Evolutionary conservation across 2,113 vertebrate species (phyloP).

Genomic region (Bostrychus sinensis): DNA sequence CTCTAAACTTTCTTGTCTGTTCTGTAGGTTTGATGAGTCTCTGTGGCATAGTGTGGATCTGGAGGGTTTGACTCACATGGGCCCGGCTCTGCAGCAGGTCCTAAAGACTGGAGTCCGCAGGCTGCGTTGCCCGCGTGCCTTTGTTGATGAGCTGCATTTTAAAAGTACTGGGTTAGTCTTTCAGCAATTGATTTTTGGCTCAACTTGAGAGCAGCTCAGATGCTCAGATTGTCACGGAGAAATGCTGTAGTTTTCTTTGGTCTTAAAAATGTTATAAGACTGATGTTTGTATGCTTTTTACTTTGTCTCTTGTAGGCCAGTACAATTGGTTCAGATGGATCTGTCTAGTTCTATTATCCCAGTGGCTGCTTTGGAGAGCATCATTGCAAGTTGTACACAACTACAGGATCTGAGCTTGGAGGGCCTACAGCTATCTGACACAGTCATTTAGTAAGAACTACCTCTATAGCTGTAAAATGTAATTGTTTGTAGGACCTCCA

Average conservation of each 20-base stretch:
- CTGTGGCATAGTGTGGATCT: conserved; percentile 93
- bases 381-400: conserved; percentile 81
- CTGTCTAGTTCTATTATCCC: conserved; percentile 86
- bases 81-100: conserved; percentile 81
- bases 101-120: conserved; percentile 81
- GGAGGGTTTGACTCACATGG: conserved; percentile 79
- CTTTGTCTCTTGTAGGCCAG: conserved; percentile 66
- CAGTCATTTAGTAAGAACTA: conserved; percentile 81
- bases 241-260: too few species aligned
- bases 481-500: background rate
- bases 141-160: conserved; percentile 78
- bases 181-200: fast-evolving
- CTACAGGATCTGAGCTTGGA: conserved; percentile 89
- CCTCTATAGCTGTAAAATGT: background rate
- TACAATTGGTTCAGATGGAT: conserved; percentile 87
- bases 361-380: conserved; percentile 74
- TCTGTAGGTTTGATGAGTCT: conserved; percentile 88
- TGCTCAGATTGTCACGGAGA: too few species aligned
- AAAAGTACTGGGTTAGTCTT: conserved; percentile 79
- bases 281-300: background rate
- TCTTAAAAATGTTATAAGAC: too few species aligned
- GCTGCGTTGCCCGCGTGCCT: conserved; percentile 89
- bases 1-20: conserved; percentile 9
- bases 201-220: background rate
- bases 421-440: conserved; percentile 86